Conservation (phyloP, 92 coral and sea anemone species). For the Parazoanthus darwini region DNA sequence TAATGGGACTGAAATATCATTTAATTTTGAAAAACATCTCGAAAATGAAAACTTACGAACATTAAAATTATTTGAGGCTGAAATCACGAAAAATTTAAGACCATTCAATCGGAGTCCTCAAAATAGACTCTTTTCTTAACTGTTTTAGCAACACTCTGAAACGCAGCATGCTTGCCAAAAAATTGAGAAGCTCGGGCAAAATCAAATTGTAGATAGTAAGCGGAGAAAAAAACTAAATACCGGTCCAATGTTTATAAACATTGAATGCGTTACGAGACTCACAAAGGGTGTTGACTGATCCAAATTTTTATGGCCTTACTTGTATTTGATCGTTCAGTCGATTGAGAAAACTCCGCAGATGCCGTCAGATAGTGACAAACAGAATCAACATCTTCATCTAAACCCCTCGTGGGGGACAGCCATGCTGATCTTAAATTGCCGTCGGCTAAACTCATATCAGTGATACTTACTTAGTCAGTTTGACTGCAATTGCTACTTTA, state of each 20-base stretch:
- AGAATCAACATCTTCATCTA: background rate
- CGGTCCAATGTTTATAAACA: background rate
- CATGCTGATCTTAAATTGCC: slow-evolving; percentile 13
- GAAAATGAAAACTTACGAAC: no score
- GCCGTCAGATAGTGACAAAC: background rate
- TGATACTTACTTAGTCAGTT: background rate
- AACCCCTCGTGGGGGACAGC: background rate
- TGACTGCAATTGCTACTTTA: background rate
- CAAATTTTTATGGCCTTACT: background rate
- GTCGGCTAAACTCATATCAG: background rate
- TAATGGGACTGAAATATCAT: no score
- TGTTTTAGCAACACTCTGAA: no score
- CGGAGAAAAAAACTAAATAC: no score
- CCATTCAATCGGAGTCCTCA: no score
- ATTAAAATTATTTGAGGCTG: no score
- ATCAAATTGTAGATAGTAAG: no score
- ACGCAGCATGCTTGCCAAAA: no score
- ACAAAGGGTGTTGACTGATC: background rate
- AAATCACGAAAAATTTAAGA: no score
- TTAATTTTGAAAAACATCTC: no score
- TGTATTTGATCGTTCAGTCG: background rate
- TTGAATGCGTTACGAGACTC: background rate
- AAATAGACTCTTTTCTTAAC: no score
- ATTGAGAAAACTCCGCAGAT: background rate
- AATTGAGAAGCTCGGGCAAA: no score